Evolutionary conservation across 1,140 invertebrate genomes (phyloP), one percentile per base, ranked within the genome.

Genomic region (Plodia interpunctella): DNA sequence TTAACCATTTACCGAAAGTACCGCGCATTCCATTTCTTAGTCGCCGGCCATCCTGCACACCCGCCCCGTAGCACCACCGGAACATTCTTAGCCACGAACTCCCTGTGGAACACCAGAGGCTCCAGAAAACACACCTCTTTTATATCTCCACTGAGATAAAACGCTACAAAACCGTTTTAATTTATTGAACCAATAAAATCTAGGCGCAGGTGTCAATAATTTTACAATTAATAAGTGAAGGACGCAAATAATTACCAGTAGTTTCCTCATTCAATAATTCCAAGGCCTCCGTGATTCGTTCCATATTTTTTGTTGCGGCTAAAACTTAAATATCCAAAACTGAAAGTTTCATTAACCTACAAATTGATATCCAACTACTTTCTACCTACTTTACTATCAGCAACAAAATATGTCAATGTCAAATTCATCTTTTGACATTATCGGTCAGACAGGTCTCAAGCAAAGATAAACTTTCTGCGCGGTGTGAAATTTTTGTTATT

Each of bases 51-150:
- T 38, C 90, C 65, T 1, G 81, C 66, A 30, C 92, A 80, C 2
- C 89, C 93, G 49, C 90, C 90, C 79, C 91, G 91, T 35, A 95
- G 92, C 30, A 94, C 65, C 25, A 95, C 88, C 6, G 94, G 94
- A 11, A 92, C 73, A 82, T 94, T 94, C 77, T 92, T 93, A 0
- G 93, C 91, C 10, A 94, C 93, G 87, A 92, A 94, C 32, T 94
- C 91, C 63, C 92, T 90, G 55, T 93, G 90, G 75, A 95, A 94
- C 49, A 90, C 77, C 44, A 94, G 69, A 0, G 92, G 61, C 17
- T 80, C 74, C 30, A 89, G 53, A 30, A 25, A 55, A 55, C 62
- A 56, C 17, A 70, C 65, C 57, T 88, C 77, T 10, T 72, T 66
- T 63, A 88, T 61, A 49, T 74, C 63, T 55, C 60, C 57, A 21